Base-by-base conservation (phyloP, 2,113 vertebrate species). In the Cochlearius cochlearius region DNA sequence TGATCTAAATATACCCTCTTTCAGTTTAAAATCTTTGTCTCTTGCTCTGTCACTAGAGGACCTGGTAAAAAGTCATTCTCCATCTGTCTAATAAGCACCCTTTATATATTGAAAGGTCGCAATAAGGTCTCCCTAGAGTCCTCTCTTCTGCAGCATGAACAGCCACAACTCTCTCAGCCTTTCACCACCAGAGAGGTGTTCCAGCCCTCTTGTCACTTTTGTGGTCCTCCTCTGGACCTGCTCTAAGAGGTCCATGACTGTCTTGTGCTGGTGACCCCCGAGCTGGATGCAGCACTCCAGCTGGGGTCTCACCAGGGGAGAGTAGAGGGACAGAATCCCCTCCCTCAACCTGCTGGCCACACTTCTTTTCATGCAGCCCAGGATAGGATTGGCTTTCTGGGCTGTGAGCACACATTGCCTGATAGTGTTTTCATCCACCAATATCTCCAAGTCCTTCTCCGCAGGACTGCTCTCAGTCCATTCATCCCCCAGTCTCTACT, bases 361-460 rank as follows among this genome's bases (percentile, higher is more conserved):
- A 0, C 15, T 49, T 11, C 15, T 36, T 39, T 3, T 32, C 3
- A 62, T 63, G 32, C 15, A 72, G 41, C 9, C 12, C 25, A 36
- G 32, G 38, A 12, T 25, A 36, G 0, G 0, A 4, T 5, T 74
- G 3, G 0, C 6, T 8, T 73, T 39, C 50, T 56, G 39, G 34
- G 9, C 14, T 47, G 29, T 14, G 9, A 66, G 14, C 1, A 1
- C 7, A 21, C 7, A 58, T 22, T 36, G 2, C 12, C n/a, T n/a
- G n/a, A n/a, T n/a, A n/a, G n/a, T n/a, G n/a, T 68, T 62, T 38
- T 53, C 32, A 38, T 26, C 26, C 32, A 62, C 22, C 7, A 8
- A 1, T 26, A 77, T 9, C 9, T 2, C 12, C 32, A 68, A 16
- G 5, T 14, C 26, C 32, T 59, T 25, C 43, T 60, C 32, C 0